phyloP scores from a whole-genome alignment of 1,140 invertebrate species.

The Dufourea novaeangliae region DNA sequence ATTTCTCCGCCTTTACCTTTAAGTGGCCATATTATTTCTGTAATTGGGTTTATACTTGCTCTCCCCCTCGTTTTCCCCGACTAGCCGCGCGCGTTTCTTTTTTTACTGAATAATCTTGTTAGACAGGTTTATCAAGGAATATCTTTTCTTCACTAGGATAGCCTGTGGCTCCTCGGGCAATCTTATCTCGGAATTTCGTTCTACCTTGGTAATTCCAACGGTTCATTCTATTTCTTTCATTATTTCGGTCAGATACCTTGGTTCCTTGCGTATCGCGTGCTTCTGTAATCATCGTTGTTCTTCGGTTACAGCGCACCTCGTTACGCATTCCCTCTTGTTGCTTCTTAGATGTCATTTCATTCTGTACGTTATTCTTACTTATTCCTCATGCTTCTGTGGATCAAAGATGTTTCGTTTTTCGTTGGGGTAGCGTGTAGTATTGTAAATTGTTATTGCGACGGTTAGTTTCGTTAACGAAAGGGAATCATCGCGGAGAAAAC shows the following conservation, averaged over 20 bases:
- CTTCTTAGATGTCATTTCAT: background rate
- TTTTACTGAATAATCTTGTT: background rate
- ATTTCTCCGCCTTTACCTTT: background rate
- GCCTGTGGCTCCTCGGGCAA: background rate
- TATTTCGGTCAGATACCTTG: background rate
- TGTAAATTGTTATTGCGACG: background rate
- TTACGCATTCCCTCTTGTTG: background rate
- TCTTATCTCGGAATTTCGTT: constrained; percentile 10
- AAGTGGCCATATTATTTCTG: constrained; percentile 1
- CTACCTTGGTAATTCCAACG: background rate
- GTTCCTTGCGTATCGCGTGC: background rate
- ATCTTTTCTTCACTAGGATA: background rate
- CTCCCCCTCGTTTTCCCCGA: background rate
- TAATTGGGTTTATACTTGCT: background rate
- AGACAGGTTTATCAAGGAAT: constrained; percentile 13
- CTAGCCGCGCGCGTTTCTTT: background rate
- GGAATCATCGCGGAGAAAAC: background rate
- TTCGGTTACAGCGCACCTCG: background rate
- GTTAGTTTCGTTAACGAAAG: background rate
- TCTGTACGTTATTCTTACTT: no score
- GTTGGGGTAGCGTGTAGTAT: background rate
- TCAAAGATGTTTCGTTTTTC: background rate
- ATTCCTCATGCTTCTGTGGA: background rate
- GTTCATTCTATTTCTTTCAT: background rate
- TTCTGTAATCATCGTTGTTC: background rate